phyloP scores from a whole-genome alignment of 2,888 invertebrate genomes.

The Seira sanloemensis region DNA sequence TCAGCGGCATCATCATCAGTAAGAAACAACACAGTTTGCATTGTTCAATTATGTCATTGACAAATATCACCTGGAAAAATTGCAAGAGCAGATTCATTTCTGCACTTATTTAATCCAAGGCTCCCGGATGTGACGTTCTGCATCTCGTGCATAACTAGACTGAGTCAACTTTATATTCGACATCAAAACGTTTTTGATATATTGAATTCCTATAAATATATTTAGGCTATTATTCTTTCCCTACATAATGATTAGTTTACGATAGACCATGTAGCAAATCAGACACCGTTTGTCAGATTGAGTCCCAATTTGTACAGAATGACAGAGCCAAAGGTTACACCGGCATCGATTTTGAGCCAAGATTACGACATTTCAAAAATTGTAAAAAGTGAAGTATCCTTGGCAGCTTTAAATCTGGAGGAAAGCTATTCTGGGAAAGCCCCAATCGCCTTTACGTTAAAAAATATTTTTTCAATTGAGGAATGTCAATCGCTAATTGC shows the following conservation, averaged over 20 bases:
- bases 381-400: neutral
- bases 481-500: conserved; percentile 60
- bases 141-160: neutral
- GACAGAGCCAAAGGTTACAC: neutral
- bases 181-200: neutral
- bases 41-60: too few species aligned
- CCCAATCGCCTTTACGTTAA: conserved; percentile 47
- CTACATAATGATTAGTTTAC: neutral
- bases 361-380: neutral
- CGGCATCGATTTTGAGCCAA: neutral
- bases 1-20: too few species aligned
- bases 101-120: too few species aligned
- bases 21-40: too few species aligned
- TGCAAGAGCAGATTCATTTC: too few species aligned
- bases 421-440: neutral
- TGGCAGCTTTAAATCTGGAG: neutral
- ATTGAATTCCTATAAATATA: neutral
- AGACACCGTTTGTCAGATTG: neutral
- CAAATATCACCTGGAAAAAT: too few species aligned
- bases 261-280: neutral
- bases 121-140: too few species aligned
- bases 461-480: conserved; percentile 57
- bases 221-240: neutral
- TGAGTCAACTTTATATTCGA: neutral
- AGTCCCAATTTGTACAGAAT: neutral